These are phyloP conservation scores for Sceloporus tristichus DNA, from an alignment of 2,113 vertebrate species.

Conservation along the genomic window DNA sequence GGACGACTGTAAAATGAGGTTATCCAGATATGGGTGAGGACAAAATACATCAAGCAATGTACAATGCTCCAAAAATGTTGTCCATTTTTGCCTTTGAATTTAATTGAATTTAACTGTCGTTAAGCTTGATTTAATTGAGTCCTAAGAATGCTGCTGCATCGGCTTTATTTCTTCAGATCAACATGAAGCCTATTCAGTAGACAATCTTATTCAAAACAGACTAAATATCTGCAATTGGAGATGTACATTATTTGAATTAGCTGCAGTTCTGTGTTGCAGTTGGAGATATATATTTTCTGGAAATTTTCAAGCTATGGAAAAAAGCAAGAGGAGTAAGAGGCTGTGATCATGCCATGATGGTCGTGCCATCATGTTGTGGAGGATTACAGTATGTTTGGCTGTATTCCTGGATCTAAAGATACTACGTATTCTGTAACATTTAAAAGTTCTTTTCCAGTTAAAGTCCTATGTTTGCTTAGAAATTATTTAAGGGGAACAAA, in stretches of 20 bases:
- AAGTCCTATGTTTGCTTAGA: too few species aligned
- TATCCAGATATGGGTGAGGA: background rate
- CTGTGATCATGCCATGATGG: too few species aligned
- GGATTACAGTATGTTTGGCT: too few species aligned
- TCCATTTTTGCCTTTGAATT: background rate
- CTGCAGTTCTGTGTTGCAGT: background rate
- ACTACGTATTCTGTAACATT: too few species aligned
- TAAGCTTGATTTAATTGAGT: background rate
- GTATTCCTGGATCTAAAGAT: too few species aligned
- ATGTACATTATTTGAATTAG: background rate
- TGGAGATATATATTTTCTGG: too few species aligned
- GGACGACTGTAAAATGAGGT: background rate
- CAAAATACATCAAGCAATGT: constrained; percentile 14
- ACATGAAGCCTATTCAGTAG: background rate
- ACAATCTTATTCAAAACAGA: background rate
- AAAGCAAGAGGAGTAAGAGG: too few species aligned
- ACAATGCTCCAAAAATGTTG: background rate
- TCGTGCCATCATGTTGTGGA: too few species aligned
- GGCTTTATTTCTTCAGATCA: background rate
- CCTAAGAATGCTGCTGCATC: background rate
- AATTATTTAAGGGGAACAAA: too few species aligned
- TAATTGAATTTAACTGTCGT: background rate
- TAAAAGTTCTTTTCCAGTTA: too few species aligned
- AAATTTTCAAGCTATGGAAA: too few species aligned
- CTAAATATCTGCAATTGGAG: background rate